Conservation (phyloP, 2,797 vertebrate species). For the Pseudomugil tenellus region DNA sequence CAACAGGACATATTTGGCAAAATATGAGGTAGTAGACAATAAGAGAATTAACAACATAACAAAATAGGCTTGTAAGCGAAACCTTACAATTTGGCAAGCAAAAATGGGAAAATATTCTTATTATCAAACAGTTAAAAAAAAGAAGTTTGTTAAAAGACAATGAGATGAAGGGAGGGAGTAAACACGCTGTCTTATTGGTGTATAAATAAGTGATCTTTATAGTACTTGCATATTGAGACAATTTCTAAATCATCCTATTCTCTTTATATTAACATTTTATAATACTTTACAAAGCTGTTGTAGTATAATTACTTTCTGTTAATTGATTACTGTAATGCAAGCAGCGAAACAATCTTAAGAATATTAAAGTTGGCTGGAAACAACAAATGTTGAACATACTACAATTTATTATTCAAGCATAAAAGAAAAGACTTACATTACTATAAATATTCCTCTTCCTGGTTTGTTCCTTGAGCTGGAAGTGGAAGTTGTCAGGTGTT, state of each 20-base stretch:
- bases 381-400: background rate
- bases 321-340: background rate
- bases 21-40: background rate
- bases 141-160: too few species aligned
- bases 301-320: background rate
- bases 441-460: slow-evolving; percentile 32
- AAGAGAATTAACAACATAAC: background rate
- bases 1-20: background rate
- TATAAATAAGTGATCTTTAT: too few species aligned
- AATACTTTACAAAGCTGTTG: background rate
- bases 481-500: slow-evolving; percentile 10
- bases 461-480: slow-evolving; percentile 24
- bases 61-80: background rate
- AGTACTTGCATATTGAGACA: too few species aligned
- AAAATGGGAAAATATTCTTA: background rate
- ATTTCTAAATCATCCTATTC: too few species aligned
- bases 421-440: slow-evolving; percentile 40
- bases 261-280: background rate
- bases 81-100: background rate
- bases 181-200: too few species aligned
- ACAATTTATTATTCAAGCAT: background rate
- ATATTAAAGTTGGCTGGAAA: background rate
- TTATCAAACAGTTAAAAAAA: background rate
- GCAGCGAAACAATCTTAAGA: background rate
- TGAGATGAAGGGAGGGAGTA: too few species aligned